Base-by-base conservation (phyloP, 2,888 invertebrate species). In the Metallyticus violacea region DNA sequence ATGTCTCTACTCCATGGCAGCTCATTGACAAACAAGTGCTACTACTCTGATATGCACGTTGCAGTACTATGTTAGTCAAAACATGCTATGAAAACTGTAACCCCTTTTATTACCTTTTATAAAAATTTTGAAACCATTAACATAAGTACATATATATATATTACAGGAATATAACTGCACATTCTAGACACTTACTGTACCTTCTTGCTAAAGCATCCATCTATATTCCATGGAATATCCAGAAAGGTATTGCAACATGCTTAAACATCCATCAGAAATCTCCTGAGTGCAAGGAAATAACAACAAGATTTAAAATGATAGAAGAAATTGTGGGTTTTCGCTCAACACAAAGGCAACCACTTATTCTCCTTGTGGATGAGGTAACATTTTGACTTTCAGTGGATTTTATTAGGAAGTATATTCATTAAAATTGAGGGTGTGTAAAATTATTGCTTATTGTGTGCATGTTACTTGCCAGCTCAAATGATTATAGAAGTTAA, bases 181-280 rank as follows among this genome's bases (percentile, higher is more conserved):
- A 26, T 62, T 62, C 78, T 0, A 78, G 26, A 7, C 27, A 77
- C 9, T 26, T 76, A 5, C 77, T 86, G 78, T 77, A 25, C 26
- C 79, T 78, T 7, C 78, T 79, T 27, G 82, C 78, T 7, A 82
- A 82, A 40, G 86, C 86, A 82, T 30, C 86, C 6, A 22, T 26
- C 29, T 77, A 30, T 22, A 22, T 86, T 28, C 62, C 79, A 9
- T 86, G 77, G 77, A 62, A 86, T 26, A 4, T 86, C 40, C 81
- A 29, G 7, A 86, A 77, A 83, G 82, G 81, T 5, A n/a, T 86
- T n/a, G 30, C 82, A 1, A 9, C 29, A 25, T 76, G 79, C 26
- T 26, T 80, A 15, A 76, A 80, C 7, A 15, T 29, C 27, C 76
- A 26, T 29, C 22, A 76, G 15, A 83, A 83, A 62, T 83, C 28